Evolutionary conservation across 2,113 vertebrate genomes (phyloP).

Genomic region (Actenoides hombroni): DNA sequence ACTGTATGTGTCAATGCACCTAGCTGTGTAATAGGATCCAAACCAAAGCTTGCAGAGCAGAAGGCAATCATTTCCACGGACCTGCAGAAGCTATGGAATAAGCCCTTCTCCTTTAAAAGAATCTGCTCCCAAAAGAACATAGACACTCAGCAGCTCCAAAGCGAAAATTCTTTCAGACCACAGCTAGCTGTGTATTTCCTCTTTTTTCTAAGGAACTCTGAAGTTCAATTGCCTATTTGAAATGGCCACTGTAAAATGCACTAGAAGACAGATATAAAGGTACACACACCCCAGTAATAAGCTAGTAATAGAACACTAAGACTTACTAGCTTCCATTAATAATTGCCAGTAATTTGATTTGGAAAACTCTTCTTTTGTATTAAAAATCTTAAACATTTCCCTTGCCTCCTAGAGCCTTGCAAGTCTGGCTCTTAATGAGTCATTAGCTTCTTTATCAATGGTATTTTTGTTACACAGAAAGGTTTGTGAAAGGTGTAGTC

Average conservation of each 20-base stretch:
- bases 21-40: background rate
- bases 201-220: background rate
- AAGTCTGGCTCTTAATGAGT: background rate
- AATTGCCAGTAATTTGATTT: background rate
- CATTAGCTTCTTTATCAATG: background rate
- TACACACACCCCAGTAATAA: background rate
- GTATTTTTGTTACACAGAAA: background rate
- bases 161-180: background rate
- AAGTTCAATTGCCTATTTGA: background rate
- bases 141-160: background rate
- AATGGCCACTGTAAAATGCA: background rate
- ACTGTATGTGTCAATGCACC: background rate
- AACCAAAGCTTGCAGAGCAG: background rate
- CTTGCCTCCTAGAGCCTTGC: background rate
- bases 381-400: background rate
- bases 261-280: background rate
- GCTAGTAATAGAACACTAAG: background rate
- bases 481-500: background rate
- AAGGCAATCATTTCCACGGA: background rate
- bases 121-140: background rate
- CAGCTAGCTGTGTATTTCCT: background rate
- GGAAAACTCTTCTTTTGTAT: background rate
- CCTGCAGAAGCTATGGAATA: background rate
- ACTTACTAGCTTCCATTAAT: background rate
- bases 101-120: background rate